Conservation (phyloP, 2,888 invertebrate genomes). For the Spodoptera picta region DNA sequence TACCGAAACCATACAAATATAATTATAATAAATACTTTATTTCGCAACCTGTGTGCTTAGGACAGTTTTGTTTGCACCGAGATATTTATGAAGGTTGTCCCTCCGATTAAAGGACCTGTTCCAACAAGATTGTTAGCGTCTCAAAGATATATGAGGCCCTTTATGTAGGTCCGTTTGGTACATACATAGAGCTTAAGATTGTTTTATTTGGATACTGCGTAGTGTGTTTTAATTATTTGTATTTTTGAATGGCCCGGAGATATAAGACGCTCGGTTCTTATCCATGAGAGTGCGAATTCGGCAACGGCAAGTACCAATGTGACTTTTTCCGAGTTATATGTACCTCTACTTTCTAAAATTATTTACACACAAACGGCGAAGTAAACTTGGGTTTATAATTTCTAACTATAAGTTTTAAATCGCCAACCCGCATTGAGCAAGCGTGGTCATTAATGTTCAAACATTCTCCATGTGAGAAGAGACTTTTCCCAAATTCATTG, state of each 20-base stretch:
- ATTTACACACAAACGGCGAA: too few species aligned
- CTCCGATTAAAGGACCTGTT: constrained; percentile 43
- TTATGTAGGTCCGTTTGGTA: neutral
- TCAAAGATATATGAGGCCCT: constrained; percentile 39
- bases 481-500: too few species aligned
- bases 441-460: too few species aligned
- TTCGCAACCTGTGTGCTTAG: constrained; percentile 31
- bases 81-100: constrained; percentile 48
- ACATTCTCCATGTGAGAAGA: too few species aligned
- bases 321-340: too few species aligned
- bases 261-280: too few species aligned
- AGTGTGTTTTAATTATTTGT: neutral
- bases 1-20: neutral
- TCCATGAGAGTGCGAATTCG: too few species aligned
- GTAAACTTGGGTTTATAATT: too few species aligned
- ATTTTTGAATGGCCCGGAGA: neutral
- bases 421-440: too few species aligned
- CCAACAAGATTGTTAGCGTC: constrained; percentile 42
- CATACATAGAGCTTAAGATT: constrained; percentile 6
- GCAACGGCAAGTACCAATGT: too few species aligned
- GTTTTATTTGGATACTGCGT: constrained; percentile 9
- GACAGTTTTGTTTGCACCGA: constrained; percentile 25
- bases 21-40: constrained; percentile 36
- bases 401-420: too few species aligned
- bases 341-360: too few species aligned